These are phyloP conservation scores for Psittacula derbiana DNA, from an alignment of 2,797 vertebrate genomes.

Conservation along the genomic window DNA sequence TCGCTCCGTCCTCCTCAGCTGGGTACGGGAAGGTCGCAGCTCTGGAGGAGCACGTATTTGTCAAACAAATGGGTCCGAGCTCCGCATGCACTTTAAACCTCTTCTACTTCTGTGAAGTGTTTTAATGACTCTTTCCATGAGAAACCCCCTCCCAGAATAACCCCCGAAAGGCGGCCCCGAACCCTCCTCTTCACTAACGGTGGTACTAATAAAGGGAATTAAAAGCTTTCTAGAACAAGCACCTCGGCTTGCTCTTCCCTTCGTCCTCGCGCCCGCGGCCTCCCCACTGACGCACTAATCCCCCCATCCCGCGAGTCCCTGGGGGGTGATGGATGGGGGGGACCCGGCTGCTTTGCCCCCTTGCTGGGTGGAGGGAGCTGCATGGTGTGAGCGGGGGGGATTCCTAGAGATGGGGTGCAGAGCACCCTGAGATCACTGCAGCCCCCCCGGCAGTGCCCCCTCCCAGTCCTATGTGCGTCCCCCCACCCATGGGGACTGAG, in stretches of 20 bases:
- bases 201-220: slow-evolving; percentile 76
- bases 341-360: background rate
- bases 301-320: fast-evolving
- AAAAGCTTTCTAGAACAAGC: slow-evolving; percentile 78
- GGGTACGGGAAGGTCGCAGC: slow-evolving; percentile 42
- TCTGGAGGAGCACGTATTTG: slow-evolving; percentile 50
- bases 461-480: fast-evolving
- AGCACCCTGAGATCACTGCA: fast-evolving
- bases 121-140: slow-evolving; percentile 78
- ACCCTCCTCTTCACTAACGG: slow-evolving; percentile 27
- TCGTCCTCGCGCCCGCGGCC: slow-evolving; percentile 34
- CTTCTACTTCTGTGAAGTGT: slow-evolving; percentile 85
- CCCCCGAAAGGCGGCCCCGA: background rate
- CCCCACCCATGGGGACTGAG: background rate
- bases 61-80: slow-evolving; percentile 59
- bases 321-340: background rate
- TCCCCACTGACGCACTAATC: slow-evolving; percentile 43
- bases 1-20: background rate
- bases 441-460: fast-evolving
- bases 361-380: background rate
- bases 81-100: slow-evolving; percentile 53
- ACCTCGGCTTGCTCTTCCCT: slow-evolving; percentile 46
- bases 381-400: background rate
- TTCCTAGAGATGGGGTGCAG: background rate
- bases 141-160: slow-evolving; percentile 49